Evolutionary conservation across 1,140 invertebrate genomes (phyloP).

Genomic region (Trichonephila inaurata): DNA sequence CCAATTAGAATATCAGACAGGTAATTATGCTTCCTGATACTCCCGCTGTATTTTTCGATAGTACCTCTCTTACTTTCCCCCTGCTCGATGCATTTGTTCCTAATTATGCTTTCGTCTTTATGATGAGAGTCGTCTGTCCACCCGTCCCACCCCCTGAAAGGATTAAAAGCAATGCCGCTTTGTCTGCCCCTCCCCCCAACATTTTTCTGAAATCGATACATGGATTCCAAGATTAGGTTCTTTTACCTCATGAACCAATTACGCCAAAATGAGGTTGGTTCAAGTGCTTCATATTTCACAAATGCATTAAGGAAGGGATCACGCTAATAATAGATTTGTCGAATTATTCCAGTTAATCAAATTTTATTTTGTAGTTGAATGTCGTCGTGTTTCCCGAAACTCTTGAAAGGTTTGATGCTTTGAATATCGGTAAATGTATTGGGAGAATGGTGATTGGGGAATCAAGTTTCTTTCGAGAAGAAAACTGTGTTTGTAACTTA

Average conservation of each 20-base stretch:
- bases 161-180: background rate
- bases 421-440: too few relatives aligned
- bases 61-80: background rate
- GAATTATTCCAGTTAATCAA: background rate
- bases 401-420: too few relatives aligned
- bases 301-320: background rate
- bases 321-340: background rate
- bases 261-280: background rate
- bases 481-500: too few relatives aligned
- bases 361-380: background rate
- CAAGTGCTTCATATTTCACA: background rate
- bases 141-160: background rate
- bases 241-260: conserved; percentile 17
- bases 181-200: too few relatives aligned
- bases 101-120: conserved; percentile 29
- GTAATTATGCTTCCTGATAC: conserved; percentile 25
- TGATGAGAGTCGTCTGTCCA: background rate
- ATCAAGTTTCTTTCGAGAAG: too few relatives aligned
- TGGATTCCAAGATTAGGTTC: background rate
- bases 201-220: background rate
- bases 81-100: background rate
- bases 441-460: too few relatives aligned
- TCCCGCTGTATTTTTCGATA: conserved; percentile 13
- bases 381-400: background rate
- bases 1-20: conserved; percentile 49